Conservation (phyloP, 53 echinoderm and acorn worm genomes). For the Holothuria leucospilota region DNA sequence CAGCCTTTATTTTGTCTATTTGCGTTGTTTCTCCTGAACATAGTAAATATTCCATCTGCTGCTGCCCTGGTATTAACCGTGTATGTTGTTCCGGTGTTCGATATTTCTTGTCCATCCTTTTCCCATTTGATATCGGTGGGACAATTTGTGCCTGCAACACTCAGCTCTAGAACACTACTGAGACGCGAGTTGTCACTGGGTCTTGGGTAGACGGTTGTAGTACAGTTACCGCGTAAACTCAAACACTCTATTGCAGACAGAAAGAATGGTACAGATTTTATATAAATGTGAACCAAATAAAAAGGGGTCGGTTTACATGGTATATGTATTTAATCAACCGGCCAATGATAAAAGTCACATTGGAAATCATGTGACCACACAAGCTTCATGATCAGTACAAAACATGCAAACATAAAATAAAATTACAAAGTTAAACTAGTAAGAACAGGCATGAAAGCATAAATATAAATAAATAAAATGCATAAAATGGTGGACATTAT, state of each 20-base stretch:
- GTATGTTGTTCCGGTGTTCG: background rate
- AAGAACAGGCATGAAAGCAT: no score
- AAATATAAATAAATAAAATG: no score
- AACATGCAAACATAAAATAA: no score
- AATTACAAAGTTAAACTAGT: no score
- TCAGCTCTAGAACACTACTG: background rate
- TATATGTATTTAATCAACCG: no score
- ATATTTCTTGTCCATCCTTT: background rate
- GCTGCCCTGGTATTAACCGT: background rate
- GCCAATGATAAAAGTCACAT: no score
- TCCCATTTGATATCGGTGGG: background rate
- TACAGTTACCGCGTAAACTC: background rate
- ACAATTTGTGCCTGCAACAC: background rate
- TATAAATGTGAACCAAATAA: no score
- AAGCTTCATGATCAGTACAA: no score
- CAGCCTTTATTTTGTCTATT: background rate
- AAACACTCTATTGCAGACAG: background rate
- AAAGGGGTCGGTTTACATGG: no score
- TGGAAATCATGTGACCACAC: no score
- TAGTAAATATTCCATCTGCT: background rate
- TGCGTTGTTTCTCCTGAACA: background rate
- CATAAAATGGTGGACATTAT: no score
- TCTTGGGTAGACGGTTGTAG: slow-evolving; percentile 1
- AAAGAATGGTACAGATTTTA: no score
- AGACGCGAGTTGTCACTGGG: background rate